Evolutionary conservation across 2,113 vertebrate genomes (phyloP), one percentile per base, ranked within the genome.

Genomic region (Puffinus mauretanicus): DNA sequence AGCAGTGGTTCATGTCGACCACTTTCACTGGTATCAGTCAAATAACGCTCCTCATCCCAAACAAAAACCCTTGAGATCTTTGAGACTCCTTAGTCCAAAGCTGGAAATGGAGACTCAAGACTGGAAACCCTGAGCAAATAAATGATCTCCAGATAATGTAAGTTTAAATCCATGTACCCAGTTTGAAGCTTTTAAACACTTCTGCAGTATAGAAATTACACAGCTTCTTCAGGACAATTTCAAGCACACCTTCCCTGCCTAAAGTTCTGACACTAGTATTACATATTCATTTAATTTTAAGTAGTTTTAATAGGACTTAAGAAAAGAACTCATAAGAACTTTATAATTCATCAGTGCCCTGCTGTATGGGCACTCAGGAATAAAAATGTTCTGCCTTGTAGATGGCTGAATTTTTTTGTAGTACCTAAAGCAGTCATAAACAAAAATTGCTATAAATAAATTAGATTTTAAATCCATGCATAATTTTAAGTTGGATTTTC

Each of bases 401-500:
- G 52, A 29, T 4, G 49, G 71, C 57, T 30, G 27, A 60, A 52
- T 47, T 62, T 66, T 17, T 54, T 57, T 91, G 66, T 20, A 85
- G 64, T 29, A 88, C 61, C 69, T 72, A 65, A 65, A 83, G 42
- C 42, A 58, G 51, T 46, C 62, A 77, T 15, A 57, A 75, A 62
- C 73, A 87, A 52, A 57, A 93, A 26, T 3, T n/a, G 38, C 92
- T 79, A 65, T 9, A 42, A 66, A 83, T 26, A 92, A 86, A 65
- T 44, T 8, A 55, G 36, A 62, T 55, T 55, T 91, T n/a, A 82
- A 76, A 90, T 76, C 70, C 57, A 82, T 3, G 18, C 21, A 24
- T 52, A 62, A 92, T 84, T 88, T 94, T 38, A 88, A 86, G 85
- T 47, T 94, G 91, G 82, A 90, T 86, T 94, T 95, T n/a, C 55